phyloP scores from a whole-genome alignment of 2,888 invertebrate species.

The Sipha maydis region DNA sequence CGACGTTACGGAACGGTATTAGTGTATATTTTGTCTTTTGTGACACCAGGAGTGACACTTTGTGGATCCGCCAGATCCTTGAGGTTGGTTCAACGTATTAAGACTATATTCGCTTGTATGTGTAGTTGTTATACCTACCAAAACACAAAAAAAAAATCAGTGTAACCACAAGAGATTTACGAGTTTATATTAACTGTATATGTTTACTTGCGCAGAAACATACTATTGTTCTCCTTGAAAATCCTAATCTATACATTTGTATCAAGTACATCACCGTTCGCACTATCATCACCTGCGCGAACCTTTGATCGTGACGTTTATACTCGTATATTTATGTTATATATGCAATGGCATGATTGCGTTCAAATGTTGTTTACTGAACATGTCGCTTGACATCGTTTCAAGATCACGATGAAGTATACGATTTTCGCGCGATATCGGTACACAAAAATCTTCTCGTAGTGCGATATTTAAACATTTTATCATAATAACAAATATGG shows the following conservation, averaged over 20 bases:
- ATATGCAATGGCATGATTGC: background rate
- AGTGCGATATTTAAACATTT: too few species aligned
- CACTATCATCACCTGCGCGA: background rate
- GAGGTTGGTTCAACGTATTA: conserved; percentile 29
- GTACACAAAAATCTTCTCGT: too few species aligned
- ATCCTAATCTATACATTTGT: conserved; percentile 11
- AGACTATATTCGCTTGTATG: conserved; percentile 15
- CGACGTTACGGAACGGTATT: background rate
- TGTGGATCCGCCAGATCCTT: background rate
- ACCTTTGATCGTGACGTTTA: background rate
- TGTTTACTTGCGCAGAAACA: background rate
- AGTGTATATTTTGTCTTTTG: conserved; percentile 20
- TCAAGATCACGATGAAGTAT: background rate
- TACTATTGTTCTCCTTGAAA: background rate
- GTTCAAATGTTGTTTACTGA: background rate
- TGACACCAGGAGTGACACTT: conserved; percentile 35
- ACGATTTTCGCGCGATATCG: too few species aligned
- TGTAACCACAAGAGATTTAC: conserved; percentile 8
- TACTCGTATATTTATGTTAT: too few species aligned
- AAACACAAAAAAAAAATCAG: background rate
- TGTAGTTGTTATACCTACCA: background rate
- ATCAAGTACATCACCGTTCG: background rate
- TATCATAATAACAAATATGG: too few species aligned
- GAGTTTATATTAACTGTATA: background rate
- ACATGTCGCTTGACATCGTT: background rate